These are phyloP conservation scores for Trachymyrmex septentrionalis DNA, from an alignment of 1,140 invertebrate species.

Conservation along the genomic window DNA sequence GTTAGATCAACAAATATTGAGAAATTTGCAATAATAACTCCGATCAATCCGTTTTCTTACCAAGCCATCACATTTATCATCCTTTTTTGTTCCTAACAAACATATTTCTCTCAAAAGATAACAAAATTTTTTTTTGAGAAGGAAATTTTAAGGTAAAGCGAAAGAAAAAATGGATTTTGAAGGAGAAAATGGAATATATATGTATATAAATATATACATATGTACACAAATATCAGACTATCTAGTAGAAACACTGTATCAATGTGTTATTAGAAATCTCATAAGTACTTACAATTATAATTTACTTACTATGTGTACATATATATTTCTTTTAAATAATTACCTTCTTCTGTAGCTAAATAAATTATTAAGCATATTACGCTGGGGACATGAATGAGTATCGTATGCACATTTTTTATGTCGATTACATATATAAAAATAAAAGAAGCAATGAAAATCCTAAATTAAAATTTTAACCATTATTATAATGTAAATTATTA, in stretches of 20 bases:
- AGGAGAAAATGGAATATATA: no score
- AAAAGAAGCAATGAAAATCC: not conserved
- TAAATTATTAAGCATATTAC: slow-evolving; percentile 24
- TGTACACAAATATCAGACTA: no score
- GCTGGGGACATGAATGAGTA: slow-evolving; percentile 9
- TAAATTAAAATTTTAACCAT: not conserved
- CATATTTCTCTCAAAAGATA: no score
- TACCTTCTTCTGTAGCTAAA: not conserved
- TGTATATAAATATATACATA: no score
- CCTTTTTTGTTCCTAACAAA: no score
- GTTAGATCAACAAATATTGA: no score
- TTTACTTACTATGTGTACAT: not conserved
- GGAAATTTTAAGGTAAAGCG: no score
- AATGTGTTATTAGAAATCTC: not conserved
- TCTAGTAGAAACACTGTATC: not conserved
- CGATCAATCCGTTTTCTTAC: no score
- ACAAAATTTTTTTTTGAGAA: no score
- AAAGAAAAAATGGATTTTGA: no score
- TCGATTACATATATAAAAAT: not conserved
- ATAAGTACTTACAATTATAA: not conserved
- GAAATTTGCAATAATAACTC: no score
- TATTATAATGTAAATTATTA: slow-evolving; percentile 8
- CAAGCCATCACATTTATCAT: no score
- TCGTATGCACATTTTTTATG: not conserved
- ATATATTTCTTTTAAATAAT: slow-evolving; percentile 8